Conservation (phyloP, 1,140 invertebrate genomes). For the Meloidogyne chitwoodi region DNA sequence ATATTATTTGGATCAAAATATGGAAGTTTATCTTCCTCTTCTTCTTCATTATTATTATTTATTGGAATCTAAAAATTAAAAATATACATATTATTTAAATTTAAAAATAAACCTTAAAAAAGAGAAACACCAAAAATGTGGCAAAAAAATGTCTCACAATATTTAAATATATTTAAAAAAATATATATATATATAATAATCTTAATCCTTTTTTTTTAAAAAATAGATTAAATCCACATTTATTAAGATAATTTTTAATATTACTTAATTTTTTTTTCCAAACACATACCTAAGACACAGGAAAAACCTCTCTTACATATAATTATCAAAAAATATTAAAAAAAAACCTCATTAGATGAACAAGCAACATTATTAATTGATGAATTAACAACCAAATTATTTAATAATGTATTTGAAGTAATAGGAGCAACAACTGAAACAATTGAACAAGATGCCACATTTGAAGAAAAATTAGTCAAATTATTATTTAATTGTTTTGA, state of each 20-base stretch:
- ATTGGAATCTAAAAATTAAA: background rate
- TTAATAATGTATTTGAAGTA: too few relatives aligned
- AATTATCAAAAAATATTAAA: background rate
- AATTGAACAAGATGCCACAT: background rate
- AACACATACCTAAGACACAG: too few relatives aligned
- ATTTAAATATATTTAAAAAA: too few relatives aligned
- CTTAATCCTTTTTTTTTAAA: too few relatives aligned
- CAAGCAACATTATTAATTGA: background rate
- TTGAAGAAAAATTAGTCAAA: background rate
- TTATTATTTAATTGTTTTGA: background rate
- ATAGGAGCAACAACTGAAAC: too few relatives aligned
- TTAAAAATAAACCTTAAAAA: background rate
- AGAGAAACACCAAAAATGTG: too few relatives aligned
- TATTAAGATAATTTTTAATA: too few relatives aligned
- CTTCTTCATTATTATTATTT: background rate
- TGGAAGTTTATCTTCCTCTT: conserved; percentile 61
- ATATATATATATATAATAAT: too few relatives aligned
- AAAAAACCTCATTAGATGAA: background rate
- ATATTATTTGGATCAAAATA: conserved; percentile 68
- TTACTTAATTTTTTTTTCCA: too few relatives aligned
- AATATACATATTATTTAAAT: background rate
- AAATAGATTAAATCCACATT: too few relatives aligned
- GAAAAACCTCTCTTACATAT: background rate
- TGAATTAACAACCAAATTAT: background rate
- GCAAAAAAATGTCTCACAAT: too few relatives aligned